Base-by-base conservation (phyloP, 2,888 invertebrate genomes). In the Synergus japonicus region DNA sequence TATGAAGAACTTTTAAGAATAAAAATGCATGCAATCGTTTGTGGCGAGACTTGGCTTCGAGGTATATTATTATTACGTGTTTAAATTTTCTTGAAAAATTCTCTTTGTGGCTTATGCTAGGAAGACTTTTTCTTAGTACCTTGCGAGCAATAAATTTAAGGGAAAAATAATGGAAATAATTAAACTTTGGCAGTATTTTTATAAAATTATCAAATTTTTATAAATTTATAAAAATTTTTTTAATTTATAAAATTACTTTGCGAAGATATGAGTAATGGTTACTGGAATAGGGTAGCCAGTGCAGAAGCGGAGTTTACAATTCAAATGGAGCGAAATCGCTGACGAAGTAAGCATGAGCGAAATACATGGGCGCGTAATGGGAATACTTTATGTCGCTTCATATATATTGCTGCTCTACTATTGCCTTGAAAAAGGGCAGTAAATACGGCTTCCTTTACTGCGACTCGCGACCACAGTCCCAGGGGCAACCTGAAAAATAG, bases 301-400 rank as follows among this genome's bases (percentile, higher is more conserved):
- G n/a, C 12, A 22, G 22, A 12, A 85, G 83, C 78, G 82, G 76
- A 84, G 85, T 87, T 87, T 86, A 86, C 86, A 85, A 87, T 87
- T 88, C 86, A 86, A 88, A 88, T 86, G 83, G 86, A 76, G 83
- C 82, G 80, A 86, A 86, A 86, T 87, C 83, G 85, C 82, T 67
- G 80, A 78, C 81, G 79, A 80, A 76, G 79, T 84, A 82, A 82
- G 83, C 82, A 15, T 44, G 77, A 77, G 60, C 78, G 83, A 83
- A 84, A 86, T 85, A 83, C 82, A 84, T 85, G 76, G 78, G 29
- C 64, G 78, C 66, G 82, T 87, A 86, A 86, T 87, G 85, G 85
- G 83, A 87, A 86, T 87, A 87, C 86, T 86, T 86, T 80, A 78
- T 79, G 81, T 79, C 41, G 76, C 77, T 81, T 83, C 29, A 29